Evolutionary conservation across 2,888 invertebrate genomes (phyloP).

Genomic region (Mesorhabditis spiculigera): DNA sequence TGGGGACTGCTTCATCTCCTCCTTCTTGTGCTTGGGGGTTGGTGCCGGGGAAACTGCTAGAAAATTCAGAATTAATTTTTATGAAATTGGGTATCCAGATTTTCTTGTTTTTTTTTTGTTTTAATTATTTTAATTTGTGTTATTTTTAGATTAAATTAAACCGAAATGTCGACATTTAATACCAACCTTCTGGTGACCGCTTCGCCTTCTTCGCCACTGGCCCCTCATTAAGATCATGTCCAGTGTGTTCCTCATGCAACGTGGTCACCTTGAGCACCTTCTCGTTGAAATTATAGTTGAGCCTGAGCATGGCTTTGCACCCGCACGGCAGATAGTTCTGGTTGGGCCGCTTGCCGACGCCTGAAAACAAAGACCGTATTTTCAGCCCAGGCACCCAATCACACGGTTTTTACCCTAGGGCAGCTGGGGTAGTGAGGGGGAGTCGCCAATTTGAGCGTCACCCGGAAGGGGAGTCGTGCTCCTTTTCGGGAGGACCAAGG

Average conservation of each 20-base stretch:
- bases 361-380: constrained; percentile 22
- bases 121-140: no score
- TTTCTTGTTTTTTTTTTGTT: no score
- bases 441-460: no score
- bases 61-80: neutral
- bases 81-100: no score
- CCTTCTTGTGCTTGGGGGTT: neutral
- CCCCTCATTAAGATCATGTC: neutral
- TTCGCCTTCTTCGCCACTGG: constrained; percentile 1
- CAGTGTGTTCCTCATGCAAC: neutral
- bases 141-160: no score
- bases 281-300: constrained; percentile 47
- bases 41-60: neutral
- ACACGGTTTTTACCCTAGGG: no score
- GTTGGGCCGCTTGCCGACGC: constrained; percentile 53
- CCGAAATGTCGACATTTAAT: neutral
- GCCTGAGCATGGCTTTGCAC: constrained; percentile 52
- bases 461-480: no score
- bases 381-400: no score
- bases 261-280: constrained; percentile 18
- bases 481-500: no score
- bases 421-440: no score
- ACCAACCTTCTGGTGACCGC: neutral
- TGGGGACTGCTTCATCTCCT: neutral
- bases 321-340: constrained; percentile 56